phyloP scores from a whole-genome alignment of 2,888 invertebrate species.

The Zaprionus bogoriensis region DNA sequence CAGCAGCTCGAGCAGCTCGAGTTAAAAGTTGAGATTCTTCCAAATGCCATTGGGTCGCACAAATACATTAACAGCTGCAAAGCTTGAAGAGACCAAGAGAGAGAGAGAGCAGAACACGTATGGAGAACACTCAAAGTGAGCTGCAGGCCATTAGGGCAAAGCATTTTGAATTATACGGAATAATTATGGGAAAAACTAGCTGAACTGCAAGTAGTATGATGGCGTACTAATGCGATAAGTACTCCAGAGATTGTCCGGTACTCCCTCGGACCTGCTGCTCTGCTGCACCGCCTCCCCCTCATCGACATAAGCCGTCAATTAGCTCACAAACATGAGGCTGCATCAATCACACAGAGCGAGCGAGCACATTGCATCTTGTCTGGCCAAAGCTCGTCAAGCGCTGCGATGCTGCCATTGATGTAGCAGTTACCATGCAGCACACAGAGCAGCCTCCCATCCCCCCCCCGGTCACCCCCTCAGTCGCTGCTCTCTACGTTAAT shows the following conservation, averaged over 20 bases:
- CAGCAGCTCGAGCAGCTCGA: constrained; percentile 5
- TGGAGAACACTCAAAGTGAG: constrained; percentile 5
- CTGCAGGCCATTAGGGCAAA: constrained; percentile 23
- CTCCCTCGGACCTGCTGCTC: background rate
- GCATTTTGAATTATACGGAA: constrained; percentile 32
- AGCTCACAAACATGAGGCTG: constrained; percentile 62
- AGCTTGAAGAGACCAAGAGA: no score
- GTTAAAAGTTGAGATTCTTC: constrained; percentile 69
- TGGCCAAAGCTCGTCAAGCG: constrained; percentile 14
- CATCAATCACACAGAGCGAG: constrained; percentile 56
- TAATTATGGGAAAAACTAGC: constrained; percentile 48
- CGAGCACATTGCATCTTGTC: constrained; percentile 17
- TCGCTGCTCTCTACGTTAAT: constrained; percentile 40
- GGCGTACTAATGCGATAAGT: constrained; percentile 63
- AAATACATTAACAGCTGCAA: background rate
- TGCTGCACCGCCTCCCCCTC: background rate
- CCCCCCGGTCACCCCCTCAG: background rate
- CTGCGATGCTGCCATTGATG: constrained; percentile 32
- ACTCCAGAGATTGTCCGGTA: constrained; percentile 4
- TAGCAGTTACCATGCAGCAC: constrained; percentile 43
- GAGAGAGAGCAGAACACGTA: constrained; percentile 4
- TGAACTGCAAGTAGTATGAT: constrained; percentile 26
- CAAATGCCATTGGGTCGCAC: background rate
- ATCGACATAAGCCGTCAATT: constrained; percentile 46
- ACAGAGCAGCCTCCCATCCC: background rate